Evolutionary conservation across 2,888 invertebrate genomes (phyloP), one percentile per base, ranked within the genome.

Genomic region (Clivina fossor): DNA sequence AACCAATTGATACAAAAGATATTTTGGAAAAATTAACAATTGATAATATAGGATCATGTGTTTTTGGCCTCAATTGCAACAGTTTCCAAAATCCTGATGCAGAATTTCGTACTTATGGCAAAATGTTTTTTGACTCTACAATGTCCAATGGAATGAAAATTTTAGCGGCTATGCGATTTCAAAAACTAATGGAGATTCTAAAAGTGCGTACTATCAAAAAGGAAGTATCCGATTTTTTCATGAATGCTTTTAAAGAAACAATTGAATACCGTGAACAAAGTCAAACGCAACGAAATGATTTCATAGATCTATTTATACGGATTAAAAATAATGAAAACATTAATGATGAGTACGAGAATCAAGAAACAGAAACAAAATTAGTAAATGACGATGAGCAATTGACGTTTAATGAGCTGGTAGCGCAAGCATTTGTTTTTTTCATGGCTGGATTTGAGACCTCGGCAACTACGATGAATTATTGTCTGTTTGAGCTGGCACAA

Each of bases 21-120:
- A 4, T 43, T 8, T 24, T 43, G 5, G 9, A 11, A 41, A 41
- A 20, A 24, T 24, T 22, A 22, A 13, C 2, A 7, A 20, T 13
- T 9, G 41, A 41, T 41, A 24, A 8, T n/a, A 41, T 41, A 4
- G 41, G 41, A 11, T 41, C 41, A 2, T 41, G 41, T 24, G 43
- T 13, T 22, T 43, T 43, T 43, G 43, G 43, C 13, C n/a, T 35
- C 11, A 35, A 35, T 35, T 35, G 35, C 15, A 35, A 35, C 15
- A 35, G 35, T 35, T 35, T 35, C 15, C n/a, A 35, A 35, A 15
- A 35, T 11, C 35, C 35, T 1, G 15, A 35, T 13, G 8, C 35
- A 11, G 35, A 35, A 35, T 35, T 35, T 35, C 35, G 35, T 2
- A 3, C n/a, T 13, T 15, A 35, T 2, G 11, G 3, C 2, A 3